Evolutionary conservation across 1,140 invertebrate genomes (phyloP), one percentile per base, ranked within the genome.

Genomic region (Phymorhynchus buccinoides): DNA sequence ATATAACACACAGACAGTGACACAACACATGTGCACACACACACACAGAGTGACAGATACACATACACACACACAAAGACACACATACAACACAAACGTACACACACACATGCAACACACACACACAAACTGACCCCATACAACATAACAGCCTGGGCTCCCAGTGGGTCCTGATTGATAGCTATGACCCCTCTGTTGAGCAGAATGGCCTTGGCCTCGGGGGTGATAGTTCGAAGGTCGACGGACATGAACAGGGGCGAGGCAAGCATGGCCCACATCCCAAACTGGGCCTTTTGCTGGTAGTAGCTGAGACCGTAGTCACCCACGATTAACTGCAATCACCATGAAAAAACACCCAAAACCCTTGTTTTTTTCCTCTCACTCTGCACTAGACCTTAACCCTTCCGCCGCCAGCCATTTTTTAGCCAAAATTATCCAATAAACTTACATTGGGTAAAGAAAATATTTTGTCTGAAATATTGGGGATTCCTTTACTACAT

Each of bases 171-270:
- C 93, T 99, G 98, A 93, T 99, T 97, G 1, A 99, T 96, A 35
- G 96, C 96, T 85, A 99, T 99, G 84, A 99, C 97, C 92, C 97
- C 96, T 89, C 96, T 96, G 94, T 99, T 99, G 89, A 97, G 96
- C 85, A 99, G 94, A 90, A 99, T 98, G 35, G 96, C 96, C 94
- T 97, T 98, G 93, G 97, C 98, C 89, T 97, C 96, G 0, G 97
- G 96, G 56, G 96, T 94, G 71, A 99, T 97, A 7, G 96, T 97
- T 83, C 98, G 94, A 68, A 99, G 94, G 94, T 99, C 98, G 32
- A 98, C 97, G 7, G 98, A 99, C 97, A 99, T 99, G 44, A 99
- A 95, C 14, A 99, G 94, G 3, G 99, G 99, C 6, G 98, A 97
- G 0, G 98, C 98, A 88, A 99, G 93, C 90, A 99, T 98, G 6